Evolutionary conservation across 2,888 invertebrate species (phyloP), one percentile per base, ranked within the genome.

Genomic region (Clostera curtula): DNA sequence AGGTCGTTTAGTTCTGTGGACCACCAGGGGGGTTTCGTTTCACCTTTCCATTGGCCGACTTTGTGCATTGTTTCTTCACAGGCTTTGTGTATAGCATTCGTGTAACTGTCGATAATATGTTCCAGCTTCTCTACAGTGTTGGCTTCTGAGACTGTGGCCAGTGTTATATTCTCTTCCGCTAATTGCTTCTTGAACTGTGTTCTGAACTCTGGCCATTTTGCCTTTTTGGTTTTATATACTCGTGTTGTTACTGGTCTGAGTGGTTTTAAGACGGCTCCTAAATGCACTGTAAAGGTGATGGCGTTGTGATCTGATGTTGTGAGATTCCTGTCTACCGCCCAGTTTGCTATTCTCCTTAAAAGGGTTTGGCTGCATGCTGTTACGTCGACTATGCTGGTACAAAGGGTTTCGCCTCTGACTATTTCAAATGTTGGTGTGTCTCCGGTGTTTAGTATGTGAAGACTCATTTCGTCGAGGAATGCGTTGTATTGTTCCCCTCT

Each of bases 251-350:
- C 1, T 1, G 17, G 10, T 5, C 4, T 15, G 1, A 29, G 5
- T 2, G 31, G 13, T 26, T 27, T 11, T 7, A 31, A 10, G 0
- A 3, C 13, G 5, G 14, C n/a, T 1, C 21, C 35, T n/a, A 34
- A 2, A 2, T 19, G 23, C 12, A 49, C 5, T 0, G 20, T 7
- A 27, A 35, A 45, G 6, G 37, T 38, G 1, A 48, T 44, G n/a
- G 44, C 39, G 25, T 45, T 48, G 19, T 44, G 47, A 34, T 47
- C 47, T 2, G 44, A 40, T 11, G 39, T 36, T 11, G 16, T 33
- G 1, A 44, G 18, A 4, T 9, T 20, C 15, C 40, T 15, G 10
- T 38, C 26, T 3, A 44, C 43, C 16, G 14, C 30, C 46, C 46
- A 49, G 10, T 35, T 15, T 4, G 38, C 25, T 1, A 46, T 22